Evolutionary conservation across 2,888 invertebrate genomes (phyloP), one percentile per base, ranked within the genome.

Genomic region (Zhuqinia jingwanae): DNA sequence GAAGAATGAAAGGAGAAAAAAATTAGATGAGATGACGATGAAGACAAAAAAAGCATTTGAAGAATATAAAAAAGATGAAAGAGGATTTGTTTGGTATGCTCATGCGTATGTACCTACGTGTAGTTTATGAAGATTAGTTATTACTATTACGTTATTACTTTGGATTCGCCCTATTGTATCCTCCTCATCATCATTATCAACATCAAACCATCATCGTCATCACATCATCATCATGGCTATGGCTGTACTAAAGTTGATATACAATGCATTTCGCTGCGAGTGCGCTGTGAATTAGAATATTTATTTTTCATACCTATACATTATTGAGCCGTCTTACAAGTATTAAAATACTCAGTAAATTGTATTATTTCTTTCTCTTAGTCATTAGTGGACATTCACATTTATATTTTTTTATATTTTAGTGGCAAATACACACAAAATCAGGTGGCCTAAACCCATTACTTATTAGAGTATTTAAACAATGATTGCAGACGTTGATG

Each of bases 71-170:
- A 82, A 82, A 82, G 75, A 75, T 63, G 75, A 82, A 45, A 73
- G n/a, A 20, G 76, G 42, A n/a, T 15, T 73, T 73, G 47, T 73
- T n/a, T 73, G 73, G 47, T 68, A 15, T 17, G 73, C 30, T 82
- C 25, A 20, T n/a, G n/a, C n/a, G n/a, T n/a, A n/a, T n/a, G n/a
- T n/a, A n/a, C n/a, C n/a, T n/a, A n/a, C n/a, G n/a, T 70, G 45
- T 81, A 75, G 82, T 82, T 82, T 63, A 82, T 82, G 75, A 82
- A 76, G 82, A 82, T 82, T 73, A 73, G 15, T 50, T 73, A 73
- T 50, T n/a, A n/a, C n/a, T n/a, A n/a, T n/a, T 82, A 76, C 76
- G 47, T 75, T 75, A 82, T 75, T 75, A 75, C 47, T 58, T n/a
- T 6, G 30, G 50, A 20, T 73, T 82, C 45, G 47, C 60, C 30